Evolutionary conservation across 2,113 vertebrate genomes (phyloP), one percentile per base, ranked within the genome.

Genomic region (Austrofundulus limnaeus): DNA sequence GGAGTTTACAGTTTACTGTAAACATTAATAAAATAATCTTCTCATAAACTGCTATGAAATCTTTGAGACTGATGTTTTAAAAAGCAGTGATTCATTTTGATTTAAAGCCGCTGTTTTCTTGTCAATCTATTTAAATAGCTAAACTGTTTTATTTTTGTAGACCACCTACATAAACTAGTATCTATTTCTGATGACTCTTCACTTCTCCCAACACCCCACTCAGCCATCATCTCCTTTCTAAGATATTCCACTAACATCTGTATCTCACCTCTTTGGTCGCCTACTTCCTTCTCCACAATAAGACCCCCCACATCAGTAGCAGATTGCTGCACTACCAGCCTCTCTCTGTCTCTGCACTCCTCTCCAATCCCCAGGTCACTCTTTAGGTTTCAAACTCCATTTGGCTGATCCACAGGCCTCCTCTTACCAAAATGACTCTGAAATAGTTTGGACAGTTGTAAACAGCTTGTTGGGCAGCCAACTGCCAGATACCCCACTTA

Each of bases 301-400:
- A 77, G 80, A 85, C 87, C 87, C 77, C 75, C 74, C 83, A 77
- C 75, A 83, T 83, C 77, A 89, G 78, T 1, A 59, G 83, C 93
- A 92, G 84, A 90, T 93, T 93, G 90, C 56, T 9, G 13, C 17
- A 38, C 73, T 67, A 71, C 74, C 82, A 61, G 70, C 69, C 20
- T 52, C 57, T 69, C 70, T 70, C 70, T 72, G 68, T 52, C 63
- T 76, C 60, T 86, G 52, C 73, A 91, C 70, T 74, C 56, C 67
- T 79, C 66, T 87, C 60, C 77, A 93, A 93, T 94, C 88, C 86
- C 90, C 81, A 68, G 82, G 80, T 82, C 88, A 82, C 81, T 91
- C 79, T 94, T 93, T 92, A 81, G 87, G 84, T 91, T 92, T 93
- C 90, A 90, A 82, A 90, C 74, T 88, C 82, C 85, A 77, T 93